Percentiles rank a stretch among this genome's conserved stretches.
Evolutionary conservation across 2,888 invertebrate genomes (phyloP).

Genomic region (Pyrochroa serraticornis): DNA sequence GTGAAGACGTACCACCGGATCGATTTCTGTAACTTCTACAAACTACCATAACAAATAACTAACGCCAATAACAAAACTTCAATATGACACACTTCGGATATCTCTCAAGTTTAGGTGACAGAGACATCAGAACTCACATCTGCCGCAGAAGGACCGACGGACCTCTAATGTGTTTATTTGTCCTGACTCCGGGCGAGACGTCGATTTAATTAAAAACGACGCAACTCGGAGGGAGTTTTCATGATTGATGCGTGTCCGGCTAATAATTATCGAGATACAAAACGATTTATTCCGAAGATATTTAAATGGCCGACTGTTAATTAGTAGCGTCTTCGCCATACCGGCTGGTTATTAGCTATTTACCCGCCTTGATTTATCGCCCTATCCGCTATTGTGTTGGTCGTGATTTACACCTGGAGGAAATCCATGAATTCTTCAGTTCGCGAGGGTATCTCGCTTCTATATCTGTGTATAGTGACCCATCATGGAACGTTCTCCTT

Average conservation of each 20-base stretch:
- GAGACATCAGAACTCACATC: slow-evolving; percentile 56
- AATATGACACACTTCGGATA: slow-evolving; percentile 54
- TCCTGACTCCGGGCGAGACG: slow-evolving; percentile 25
- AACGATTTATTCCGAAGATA: slow-evolving; percentile 15
- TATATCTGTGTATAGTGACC: no score
- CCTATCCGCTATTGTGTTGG: slow-evolving; percentile 21
- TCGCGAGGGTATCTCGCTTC: no score
- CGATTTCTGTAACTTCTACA: slow-evolving; percentile 27
- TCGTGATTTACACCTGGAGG: slow-evolving; percentile 28
- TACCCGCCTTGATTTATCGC: slow-evolving; percentile 20
- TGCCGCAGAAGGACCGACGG: slow-evolving; percentile 38
- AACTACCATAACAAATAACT: slow-evolving; percentile 50
- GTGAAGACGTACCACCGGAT: slow-evolving; percentile 31
- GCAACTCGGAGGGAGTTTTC: neutral
- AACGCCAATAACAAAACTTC: slow-evolving; percentile 54
- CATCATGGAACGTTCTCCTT: no score
- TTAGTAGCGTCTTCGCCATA: slow-evolving; percentile 7
- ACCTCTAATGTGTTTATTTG: slow-evolving; percentile 42
- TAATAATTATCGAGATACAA: slow-evolving; percentile 4
- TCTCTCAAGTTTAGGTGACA: slow-evolving; percentile 54
- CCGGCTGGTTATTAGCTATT: slow-evolving; percentile 16
- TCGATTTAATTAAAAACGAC: slow-evolving; percentile 17
- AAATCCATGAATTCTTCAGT: slow-evolving; percentile 21
- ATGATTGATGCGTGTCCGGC: slow-evolving; percentile 22
- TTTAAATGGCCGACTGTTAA: slow-evolving; percentile 25